Evolutionary conservation across 2,888 invertebrate genomes (phyloP).

Genomic region (Blera fallax): DNA sequence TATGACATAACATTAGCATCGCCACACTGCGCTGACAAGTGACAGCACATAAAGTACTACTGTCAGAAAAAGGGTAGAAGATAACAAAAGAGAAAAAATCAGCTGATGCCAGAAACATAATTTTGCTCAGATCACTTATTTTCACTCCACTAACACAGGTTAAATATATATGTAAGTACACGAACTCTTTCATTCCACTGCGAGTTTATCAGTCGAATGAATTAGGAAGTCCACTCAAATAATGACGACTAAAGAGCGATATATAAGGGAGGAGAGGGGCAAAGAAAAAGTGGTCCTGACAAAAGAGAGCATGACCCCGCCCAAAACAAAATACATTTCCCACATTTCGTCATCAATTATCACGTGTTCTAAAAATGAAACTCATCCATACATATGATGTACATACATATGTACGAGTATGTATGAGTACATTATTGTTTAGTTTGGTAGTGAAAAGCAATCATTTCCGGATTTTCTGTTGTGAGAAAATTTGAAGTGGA

Average conservation of each 20-base stretch:
- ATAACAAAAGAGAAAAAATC: background rate
- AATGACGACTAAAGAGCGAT: background rate
- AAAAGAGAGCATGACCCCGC: constrained; percentile 4
- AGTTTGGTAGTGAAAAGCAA: background rate
- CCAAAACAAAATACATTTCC: background rate
- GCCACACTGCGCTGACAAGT: too few species aligned
- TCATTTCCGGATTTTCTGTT: background rate
- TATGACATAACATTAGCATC: background rate
- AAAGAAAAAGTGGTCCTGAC: background rate
- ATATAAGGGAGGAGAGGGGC: background rate
- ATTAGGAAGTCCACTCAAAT: background rate
- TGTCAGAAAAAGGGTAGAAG: background rate
- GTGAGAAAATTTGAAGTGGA: background rate
- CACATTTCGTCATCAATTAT: background rate
- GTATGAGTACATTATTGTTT: background rate
- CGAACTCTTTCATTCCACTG: too few species aligned
- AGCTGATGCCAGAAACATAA: background rate
- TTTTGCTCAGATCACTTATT: background rate
- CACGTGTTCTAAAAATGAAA: background rate
- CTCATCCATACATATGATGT: background rate
- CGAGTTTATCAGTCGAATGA: background rate
- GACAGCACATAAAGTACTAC: background rate
- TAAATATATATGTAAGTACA: too few species aligned
- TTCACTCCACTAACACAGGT: background rate
- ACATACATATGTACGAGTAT: background rate